Evolutionary conservation across 2,888 invertebrate species (phyloP).

Genomic region (Lithophane socia): DNA sequence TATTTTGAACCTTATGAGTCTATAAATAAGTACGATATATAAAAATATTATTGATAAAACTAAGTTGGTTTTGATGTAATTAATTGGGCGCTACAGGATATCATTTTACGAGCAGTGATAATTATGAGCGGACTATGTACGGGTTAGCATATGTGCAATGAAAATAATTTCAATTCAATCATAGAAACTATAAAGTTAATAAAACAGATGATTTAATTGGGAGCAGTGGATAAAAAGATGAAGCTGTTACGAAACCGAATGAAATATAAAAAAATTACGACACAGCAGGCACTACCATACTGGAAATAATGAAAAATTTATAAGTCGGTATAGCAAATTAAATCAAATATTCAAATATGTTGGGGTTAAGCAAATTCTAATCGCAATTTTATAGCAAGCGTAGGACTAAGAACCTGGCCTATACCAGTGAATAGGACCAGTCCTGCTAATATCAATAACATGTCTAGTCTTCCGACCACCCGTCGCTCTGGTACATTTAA

Average conservation of each 20-base stretch:
- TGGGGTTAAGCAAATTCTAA: slow-evolving; percentile 42
- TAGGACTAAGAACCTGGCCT: slow-evolving; percentile 31
- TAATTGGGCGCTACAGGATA: slow-evolving; percentile 77
- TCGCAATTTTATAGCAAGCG: slow-evolving; percentile 45
- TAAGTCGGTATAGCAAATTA: slow-evolving; percentile 21
- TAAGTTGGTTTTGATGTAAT: slow-evolving; percentile 69
- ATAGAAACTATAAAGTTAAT: slow-evolving; percentile 40
- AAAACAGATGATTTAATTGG: slow-evolving; percentile 31
- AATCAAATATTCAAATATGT: slow-evolving; percentile 46
- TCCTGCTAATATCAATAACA: slow-evolving; percentile 32
- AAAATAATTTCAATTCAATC: slow-evolving; percentile 59
- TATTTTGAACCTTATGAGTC: slow-evolving; percentile 67
- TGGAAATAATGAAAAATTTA: not conserved
- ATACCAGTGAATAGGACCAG: slow-evolving; percentile 45
- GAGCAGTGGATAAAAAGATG: slow-evolving; percentile 20
- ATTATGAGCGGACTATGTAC: slow-evolving; percentile 68
- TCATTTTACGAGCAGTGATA: slow-evolving; percentile 75
- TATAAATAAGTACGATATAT: slow-evolving; percentile 26
- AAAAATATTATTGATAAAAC: slow-evolving; percentile 1
- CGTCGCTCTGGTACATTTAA: slow-evolving; percentile 41
- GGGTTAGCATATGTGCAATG: slow-evolving; percentile 54
- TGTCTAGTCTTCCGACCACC: slow-evolving; percentile 40
- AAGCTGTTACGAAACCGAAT: slow-evolving; percentile 14
- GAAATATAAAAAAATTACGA: not conserved
- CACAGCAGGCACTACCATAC: not conserved